These are phyloP conservation scores for Panonychus citri DNA, from an alignment of 1,140 invertebrate species.

Conservation along the genomic window DNA sequence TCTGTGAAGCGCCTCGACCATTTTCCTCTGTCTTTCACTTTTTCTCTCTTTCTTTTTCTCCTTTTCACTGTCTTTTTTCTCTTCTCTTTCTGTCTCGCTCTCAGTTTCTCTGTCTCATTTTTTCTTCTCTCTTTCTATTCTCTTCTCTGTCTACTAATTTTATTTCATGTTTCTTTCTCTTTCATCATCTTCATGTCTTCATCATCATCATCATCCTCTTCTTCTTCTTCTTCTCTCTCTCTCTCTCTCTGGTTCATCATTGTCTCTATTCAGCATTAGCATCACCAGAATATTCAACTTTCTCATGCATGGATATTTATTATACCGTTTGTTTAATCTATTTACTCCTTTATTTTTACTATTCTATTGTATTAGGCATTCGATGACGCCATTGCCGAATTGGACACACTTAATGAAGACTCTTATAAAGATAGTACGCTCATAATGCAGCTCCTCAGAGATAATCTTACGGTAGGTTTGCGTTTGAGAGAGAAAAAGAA, in stretches of 20 bases:
- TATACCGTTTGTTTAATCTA: too few relatives aligned
- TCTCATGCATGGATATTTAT: not conserved
- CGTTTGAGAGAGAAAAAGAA: too few relatives aligned
- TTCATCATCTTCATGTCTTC: too few relatives aligned
- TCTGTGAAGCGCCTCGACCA: not conserved
- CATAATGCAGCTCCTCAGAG: constrained; percentile 94
- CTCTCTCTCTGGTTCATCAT: too few relatives aligned
- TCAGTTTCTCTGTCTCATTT: too few relatives aligned
- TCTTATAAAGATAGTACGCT: constrained; percentile 98
- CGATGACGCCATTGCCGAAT: constrained; percentile 94
- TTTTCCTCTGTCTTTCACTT: not conserved
- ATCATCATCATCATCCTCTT: too few relatives aligned
- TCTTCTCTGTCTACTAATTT: too few relatives aligned
- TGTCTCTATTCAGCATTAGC: too few relatives aligned
- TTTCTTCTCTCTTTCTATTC: not conserved
- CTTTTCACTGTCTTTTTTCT: not conserved
- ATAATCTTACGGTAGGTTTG: constrained; percentile 68
- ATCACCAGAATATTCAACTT: not conserved
- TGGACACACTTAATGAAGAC: constrained; percentile 94
- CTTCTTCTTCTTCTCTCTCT: too few relatives aligned
- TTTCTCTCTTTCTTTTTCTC: not conserved
- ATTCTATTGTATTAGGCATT: constrained; percentile 43
- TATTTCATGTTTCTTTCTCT: too few relatives aligned
- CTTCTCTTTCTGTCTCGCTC: too few relatives aligned
- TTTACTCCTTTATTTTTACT: not conserved